Base-by-base conservation (phyloP, 1,140 invertebrate species). In the Heliconius eleuchia region DNA sequence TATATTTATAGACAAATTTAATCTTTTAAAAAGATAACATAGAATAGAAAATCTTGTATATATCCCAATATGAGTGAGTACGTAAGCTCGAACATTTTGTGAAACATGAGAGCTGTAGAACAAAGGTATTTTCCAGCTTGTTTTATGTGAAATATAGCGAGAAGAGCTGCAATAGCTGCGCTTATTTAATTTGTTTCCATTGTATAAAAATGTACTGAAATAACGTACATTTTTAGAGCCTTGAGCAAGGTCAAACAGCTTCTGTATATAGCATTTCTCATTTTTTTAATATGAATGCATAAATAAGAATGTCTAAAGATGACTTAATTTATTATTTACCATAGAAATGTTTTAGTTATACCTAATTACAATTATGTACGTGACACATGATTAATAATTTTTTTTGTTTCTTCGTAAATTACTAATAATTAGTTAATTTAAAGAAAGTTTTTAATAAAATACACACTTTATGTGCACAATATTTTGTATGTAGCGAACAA, bases 61-160 rank as follows among this genome's bases (percentile, higher is more conserved):
- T 85, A 87, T 85, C 72, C 83, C 79, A 39, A 85, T 82, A 83
- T 82, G 83, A 52, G 42, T 80, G 34, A 88, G 81, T 83, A 27
- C 9, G 5, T 27, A 27, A 66, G 2, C 84, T 84, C 84, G 87
- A 91, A 90, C 86, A 87, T 91, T 88, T 80, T 82, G 85, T 80
- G 81, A 81, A 88, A 89, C 88, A 88, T 83, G 84, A 92, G 87
- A 87, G 84, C 85, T 90, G 88, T 92, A 89, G 86, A 92, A 93
- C 89, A 92, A 93, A 92, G 90, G 88, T 92, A 90, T 92, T 91
- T 91, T 90, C 86, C 85, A 91, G 86, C 88, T 89, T 84, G 83
- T 84, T 23, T 89, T 80, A 82, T 85, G 81, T 85, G 84, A 78
- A 89, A 89, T 86, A 89, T 82, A 87, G 84, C 83, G 86, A 85